Evolutionary conservation across 1,140 invertebrate genomes (phyloP), one percentile per base, ranked within the genome.

Genomic region (Drosophila willistoni): DNA sequence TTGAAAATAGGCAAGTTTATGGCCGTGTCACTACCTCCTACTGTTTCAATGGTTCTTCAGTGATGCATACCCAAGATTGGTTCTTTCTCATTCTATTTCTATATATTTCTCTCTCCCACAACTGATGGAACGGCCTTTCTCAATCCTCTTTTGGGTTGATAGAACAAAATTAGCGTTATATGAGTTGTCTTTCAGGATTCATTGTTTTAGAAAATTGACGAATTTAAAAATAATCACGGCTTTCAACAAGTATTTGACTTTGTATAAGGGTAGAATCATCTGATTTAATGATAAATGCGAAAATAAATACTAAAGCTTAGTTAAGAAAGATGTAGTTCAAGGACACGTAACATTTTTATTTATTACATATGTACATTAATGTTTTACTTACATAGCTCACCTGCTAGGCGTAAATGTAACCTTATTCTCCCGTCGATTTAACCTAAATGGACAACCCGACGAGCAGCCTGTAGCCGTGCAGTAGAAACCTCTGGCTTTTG

Each of bases 101-200:
- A 33, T 55, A 9, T 44, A 22, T 17, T 4, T 70, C 0, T 33
- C 25, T 14, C 36, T 39, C 36, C 10, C 12, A 33, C 25, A 19
- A 2, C 5, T 29, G 33, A 19, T 56, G 9, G 9, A 33, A 47
- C 42, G 7, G 17, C 7, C 44, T 51, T 51, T 51, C 9, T 22
- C 9, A 22, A 9, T 22, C 17, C 3, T 51, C 9, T 22, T 19
- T 51, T 42, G 29, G 61, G 69, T 82, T 79, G 82, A 86, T 86
- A 82, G 82, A 71, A 72, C 72, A 33, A 86, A 87, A 86, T 86
- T 86, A 86, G 82, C 79, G 82, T 86, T 86, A 86, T 86, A 86
- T 86, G 82, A 79, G 57, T 77, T 68, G 67, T 73, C 84, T 79
- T 86, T 86, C 83, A 86, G 36, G n/a, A 12, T 25, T 54, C 79